Percentiles rank a stretch among this genome's conserved stretches.
Evolutionary conservation across 2,888 invertebrate species (phyloP).

Genomic region (Plebejus argus): DNA sequence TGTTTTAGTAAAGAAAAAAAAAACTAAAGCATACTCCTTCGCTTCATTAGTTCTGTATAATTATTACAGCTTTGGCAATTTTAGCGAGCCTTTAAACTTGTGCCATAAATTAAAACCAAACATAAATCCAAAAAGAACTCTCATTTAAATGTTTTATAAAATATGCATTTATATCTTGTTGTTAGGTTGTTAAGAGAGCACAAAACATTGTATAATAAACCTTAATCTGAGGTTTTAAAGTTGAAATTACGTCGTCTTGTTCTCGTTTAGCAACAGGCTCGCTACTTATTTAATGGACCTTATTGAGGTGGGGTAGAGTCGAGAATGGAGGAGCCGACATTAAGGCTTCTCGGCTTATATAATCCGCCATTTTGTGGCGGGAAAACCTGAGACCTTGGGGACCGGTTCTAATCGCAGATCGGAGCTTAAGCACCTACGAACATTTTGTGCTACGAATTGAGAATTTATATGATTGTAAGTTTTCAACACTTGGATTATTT

Average conservation of each 20-base stretch:
- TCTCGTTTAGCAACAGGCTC: slow-evolving; percentile 25
- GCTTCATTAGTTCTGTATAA: slow-evolving; percentile 13
- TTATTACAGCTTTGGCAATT: slow-evolving; percentile 15
- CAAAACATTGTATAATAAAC: background rate
- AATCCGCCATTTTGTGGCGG: slow-evolving; percentile 64
- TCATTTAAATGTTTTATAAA: slow-evolving; percentile 29
- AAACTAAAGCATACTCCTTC: background rate
- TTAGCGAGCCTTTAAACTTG: background rate
- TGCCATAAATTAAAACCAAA: slow-evolving; percentile 13
- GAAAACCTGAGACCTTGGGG: slow-evolving; percentile 74
- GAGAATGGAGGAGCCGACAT: slow-evolving; percentile 32
- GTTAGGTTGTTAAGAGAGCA: slow-evolving; percentile 9
- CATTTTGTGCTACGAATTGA: slow-evolving; percentile 8
- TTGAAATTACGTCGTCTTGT: background rate
- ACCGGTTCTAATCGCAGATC: slow-evolving; percentile 61
- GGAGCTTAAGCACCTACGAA: slow-evolving; percentile 7
- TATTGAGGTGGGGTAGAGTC: slow-evolving; percentile 9
- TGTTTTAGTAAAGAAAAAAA: background rate
- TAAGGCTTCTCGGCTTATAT: slow-evolving; percentile 39
- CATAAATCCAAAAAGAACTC: slow-evolving; percentile 25
- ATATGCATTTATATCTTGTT: slow-evolving; percentile 27
- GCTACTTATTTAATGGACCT: slow-evolving; percentile 5
- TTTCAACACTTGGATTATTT: slow-evolving; percentile 10
- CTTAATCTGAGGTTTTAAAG: background rate
- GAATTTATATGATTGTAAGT: slow-evolving; percentile 5